phyloP scores from a whole-genome alignment of 2,888 invertebrate genomes.

The Fissipunctia ypsillon region DNA sequence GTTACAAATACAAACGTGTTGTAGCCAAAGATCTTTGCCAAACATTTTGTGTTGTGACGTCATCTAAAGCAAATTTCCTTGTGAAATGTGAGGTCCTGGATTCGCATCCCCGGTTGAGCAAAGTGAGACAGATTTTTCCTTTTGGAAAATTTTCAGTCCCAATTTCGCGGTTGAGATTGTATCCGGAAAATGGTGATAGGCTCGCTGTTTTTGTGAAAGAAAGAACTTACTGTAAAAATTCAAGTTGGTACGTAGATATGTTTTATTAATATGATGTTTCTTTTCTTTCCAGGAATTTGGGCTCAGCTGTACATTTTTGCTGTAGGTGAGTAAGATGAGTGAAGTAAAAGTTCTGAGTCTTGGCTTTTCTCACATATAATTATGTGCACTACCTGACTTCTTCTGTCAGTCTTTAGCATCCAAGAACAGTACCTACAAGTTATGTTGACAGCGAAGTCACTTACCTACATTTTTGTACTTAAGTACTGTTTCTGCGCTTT shows the following conservation, averaged over 20 bases:
- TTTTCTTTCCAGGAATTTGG: conserved; percentile 82
- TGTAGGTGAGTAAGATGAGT: conserved; percentile 77
- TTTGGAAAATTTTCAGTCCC: background rate
- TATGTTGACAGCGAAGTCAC: background rate
- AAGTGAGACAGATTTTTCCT: background rate
- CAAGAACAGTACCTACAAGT: conserved; percentile 3
- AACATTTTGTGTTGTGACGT: conserved; percentile 17
- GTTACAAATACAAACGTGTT: background rate
- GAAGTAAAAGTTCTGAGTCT: conserved; percentile 11
- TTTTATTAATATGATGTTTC: conserved; percentile 49
- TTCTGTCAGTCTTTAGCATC: background rate
- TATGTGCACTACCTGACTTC: background rate
- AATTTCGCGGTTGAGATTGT: conserved; percentile 29
- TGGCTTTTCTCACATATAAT: background rate
- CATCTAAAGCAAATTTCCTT: background rate
- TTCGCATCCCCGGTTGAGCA: background rate
- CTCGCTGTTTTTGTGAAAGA: background rate
- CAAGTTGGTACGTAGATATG: background rate
- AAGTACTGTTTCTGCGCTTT: background rate
- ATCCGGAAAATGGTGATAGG: conserved; percentile 28
- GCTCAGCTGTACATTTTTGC: conserved; percentile 80
- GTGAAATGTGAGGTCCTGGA: background rate
- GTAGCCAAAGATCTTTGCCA: conserved; percentile 14
- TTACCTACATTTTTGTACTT: background rate
- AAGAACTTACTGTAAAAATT: conserved; percentile 1